Conservation (phyloP, 2,888 invertebrate species). For the Lithophane leautieri region DNA sequence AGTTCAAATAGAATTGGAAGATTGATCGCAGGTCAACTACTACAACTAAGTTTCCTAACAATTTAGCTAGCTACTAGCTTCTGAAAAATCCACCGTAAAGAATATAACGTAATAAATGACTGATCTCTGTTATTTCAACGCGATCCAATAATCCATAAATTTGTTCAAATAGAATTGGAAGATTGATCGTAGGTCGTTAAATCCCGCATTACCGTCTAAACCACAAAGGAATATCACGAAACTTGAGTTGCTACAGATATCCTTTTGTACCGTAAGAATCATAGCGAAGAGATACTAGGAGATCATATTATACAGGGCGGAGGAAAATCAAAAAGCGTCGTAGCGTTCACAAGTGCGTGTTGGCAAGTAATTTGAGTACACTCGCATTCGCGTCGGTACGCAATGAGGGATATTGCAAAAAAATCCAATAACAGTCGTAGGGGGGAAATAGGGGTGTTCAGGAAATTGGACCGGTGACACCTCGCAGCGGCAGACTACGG, state of each 20-base stretch:
- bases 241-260: slow-evolving; percentile 53
- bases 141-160: slow-evolving; percentile 40
- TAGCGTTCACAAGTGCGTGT: slow-evolving; percentile 67
- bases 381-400: slow-evolving; percentile 74
- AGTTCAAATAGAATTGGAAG: slow-evolving; percentile 51
- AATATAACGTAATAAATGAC: slow-evolving; percentile 17
- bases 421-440: slow-evolving; percentile 82
- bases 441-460: slow-evolving; percentile 69
- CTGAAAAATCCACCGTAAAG: neutral
- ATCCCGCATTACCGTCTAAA: slow-evolving; percentile 53
- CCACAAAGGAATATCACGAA: slow-evolving; percentile 61
- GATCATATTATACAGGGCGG: slow-evolving; percentile 64
- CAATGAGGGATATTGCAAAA: slow-evolving; percentile 84
- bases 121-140: slow-evolving; percentile 30
- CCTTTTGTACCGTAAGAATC: slow-evolving; percentile 62
- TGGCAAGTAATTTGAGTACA: slow-evolving; percentile 73
- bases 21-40: slow-evolving; percentile 52
- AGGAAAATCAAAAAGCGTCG: slow-evolving; percentile 69
- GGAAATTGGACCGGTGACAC: slow-evolving; percentile 86
- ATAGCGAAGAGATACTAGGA: slow-evolving; percentile 58
- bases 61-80: neutral
- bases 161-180: slow-evolving; percentile 49
- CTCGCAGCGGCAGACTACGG: slow-evolving; percentile 71
- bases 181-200: slow-evolving; percentile 55
- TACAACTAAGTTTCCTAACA: too few species aligned